Base-by-base conservation (phyloP, 2,113 vertebrate genomes). In the Polyodon spathula region DNA sequence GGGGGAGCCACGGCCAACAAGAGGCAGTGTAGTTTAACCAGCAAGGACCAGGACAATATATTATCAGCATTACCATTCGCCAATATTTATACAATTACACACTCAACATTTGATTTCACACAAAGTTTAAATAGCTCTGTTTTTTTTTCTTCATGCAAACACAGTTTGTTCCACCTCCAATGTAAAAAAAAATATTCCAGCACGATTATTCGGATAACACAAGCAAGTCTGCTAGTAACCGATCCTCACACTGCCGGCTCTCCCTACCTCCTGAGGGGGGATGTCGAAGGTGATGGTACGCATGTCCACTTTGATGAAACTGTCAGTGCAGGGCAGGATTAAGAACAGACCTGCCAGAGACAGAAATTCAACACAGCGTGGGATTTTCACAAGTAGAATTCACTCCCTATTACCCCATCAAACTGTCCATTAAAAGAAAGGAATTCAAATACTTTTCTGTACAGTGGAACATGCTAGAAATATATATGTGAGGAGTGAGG, bases 251-350 rank as follows among this genome's bases (percentile, higher is more conserved):
- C n/a, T n/a, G n/a, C n/a, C 16, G 42, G 5, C 9, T 8, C 11
- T n/a, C 8, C 76, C 67, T 77, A 97, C 96, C 89, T 98, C 95
- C 68, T 99, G 94, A 2, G 96, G 94, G 6, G 94, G 94, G 62
- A 97, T 97, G 66, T 99, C 92, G 4, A 99, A 97, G 12, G 91
- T 93, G 70, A 97, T 86, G 40, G 94, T 98, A 63, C 95, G 90
- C 92, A 97, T 95, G 81, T 99, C 96, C 78, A 99, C 94, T 46
- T 95, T 99, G 73, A 96, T 92, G 64, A 96, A 91, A 78, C 76
- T 95, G 87, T 99, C 96, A 0, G 94, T 97, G 81, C 96, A 99
- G 0, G 94, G 95, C 72, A 97, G 72, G 72, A 97, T 68, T 7
- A 97, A 95, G 80, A 97, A 95, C 70, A 98, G 75, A 56, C 96